These are phyloP conservation scores for Pogonognathellus flavescens DNA, from an alignment of 1,140 invertebrate species.

Conservation along the genomic window DNA sequence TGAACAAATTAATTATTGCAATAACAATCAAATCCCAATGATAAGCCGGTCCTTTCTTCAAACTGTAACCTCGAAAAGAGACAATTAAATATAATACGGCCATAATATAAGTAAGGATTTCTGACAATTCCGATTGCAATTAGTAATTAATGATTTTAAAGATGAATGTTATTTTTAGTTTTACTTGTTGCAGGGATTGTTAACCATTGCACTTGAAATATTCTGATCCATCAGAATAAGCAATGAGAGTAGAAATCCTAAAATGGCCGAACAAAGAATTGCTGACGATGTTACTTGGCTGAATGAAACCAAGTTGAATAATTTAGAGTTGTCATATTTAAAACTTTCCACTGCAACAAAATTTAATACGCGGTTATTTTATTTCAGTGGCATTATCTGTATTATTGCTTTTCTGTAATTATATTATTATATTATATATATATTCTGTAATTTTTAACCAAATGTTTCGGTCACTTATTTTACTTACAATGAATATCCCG, in stretches of 20 bases:
- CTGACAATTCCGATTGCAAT: no score
- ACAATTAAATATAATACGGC: no score
- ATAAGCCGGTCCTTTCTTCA: constrained; percentile 78
- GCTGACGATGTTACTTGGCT: constrained; percentile 70
- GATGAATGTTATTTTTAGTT: no score
- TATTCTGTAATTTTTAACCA: no score
- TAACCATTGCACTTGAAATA: constrained; percentile 78
- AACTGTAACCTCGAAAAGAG: constrained; percentile 68
- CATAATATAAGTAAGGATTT: no score
- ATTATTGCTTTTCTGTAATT: background rate
- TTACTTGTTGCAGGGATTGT: constrained; percentile 78
- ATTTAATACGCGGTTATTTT: no score
- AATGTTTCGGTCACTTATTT: background rate
- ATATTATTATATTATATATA: no score
- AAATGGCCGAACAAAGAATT: constrained; percentile 72
- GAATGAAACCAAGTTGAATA: constrained; percentile 71
- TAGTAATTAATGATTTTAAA: no score
- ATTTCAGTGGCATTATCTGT: background rate
- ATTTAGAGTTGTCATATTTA: constrained; percentile 29
- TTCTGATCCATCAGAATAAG: constrained; percentile 81
- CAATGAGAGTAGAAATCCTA: constrained; percentile 77
- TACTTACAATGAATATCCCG: constrained; percentile 71
- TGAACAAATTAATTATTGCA: constrained; percentile 75
- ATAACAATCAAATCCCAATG: constrained; percentile 78
- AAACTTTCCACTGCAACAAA: constrained; percentile 29